Evolutionary conservation across 2,797 vertebrate species (phyloP), one percentile per base, ranked within the genome.

Genomic region (Steatocranus sp.): DNA sequence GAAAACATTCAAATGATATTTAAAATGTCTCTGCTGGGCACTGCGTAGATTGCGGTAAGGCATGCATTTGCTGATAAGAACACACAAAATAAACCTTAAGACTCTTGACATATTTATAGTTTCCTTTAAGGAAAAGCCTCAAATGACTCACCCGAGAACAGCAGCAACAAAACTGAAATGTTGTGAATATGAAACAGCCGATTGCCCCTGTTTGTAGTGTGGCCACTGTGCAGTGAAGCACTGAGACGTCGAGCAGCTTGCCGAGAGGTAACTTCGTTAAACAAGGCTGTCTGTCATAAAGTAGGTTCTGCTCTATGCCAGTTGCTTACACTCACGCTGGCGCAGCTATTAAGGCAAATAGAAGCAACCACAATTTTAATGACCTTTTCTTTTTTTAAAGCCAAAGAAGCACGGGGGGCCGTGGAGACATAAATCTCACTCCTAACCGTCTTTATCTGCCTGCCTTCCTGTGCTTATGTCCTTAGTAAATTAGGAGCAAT

Each of bases 1-100:
- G 25, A 78, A 82, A 78, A 84, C 18, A 88, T 83, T 86, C 82
- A 87, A 87, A 93, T 84, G 0, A 48, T 63, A 89, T 90, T 82
- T n/a, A 86, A 86, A 91, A 32, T 38, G 23, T 51, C 20, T 11
- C 30, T 20, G 5, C 25, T 48, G 15, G 30, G 4, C 11, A 23
- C 23, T 43, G 34, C 80, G 4, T 76, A 9, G 8, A 1, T 11
- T 78, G 30, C 66, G 23, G 36, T 8, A 14, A 25, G 11, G 3
- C 46, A 5, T 30, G 18, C 54, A 53, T 74, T 75, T 46, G 49
- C 7, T n/a, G 8, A 48, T 48, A 18, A 14, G 58, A 63, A 63
- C 34, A 70, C 10, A 75, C 25, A 14, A 75, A 87, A 36, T 27
- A 11, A 46, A 27, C 8, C n/a, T 46, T 25, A 17, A 9, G 23